Evolutionary conservation across 2,797 vertebrate genomes (phyloP), one percentile per base, ranked within the genome.

Genomic region (Neoniphon sammara): DNA sequence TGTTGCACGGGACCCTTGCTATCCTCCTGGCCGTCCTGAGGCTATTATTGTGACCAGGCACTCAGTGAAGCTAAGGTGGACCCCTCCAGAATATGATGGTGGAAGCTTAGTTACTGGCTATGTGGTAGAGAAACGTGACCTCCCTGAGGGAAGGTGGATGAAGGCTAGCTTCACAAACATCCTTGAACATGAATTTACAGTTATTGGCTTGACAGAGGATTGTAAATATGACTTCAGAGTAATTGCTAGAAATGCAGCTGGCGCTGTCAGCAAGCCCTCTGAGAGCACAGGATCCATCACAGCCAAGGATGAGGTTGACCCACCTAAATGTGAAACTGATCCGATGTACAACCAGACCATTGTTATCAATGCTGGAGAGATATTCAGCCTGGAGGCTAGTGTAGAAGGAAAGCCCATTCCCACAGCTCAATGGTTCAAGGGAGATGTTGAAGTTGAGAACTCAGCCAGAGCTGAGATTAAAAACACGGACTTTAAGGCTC

Each of bases 71-170:
- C 92, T 99, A 49, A 95, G 93, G 71, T 99, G 98, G 98, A 95
- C 94, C 27, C 94, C 96, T 84, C 98, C 98, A 73, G 89, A 91
- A 71, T 99, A 99, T 78, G 96, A 99, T 88, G 98, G 98, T 62
- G 98, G 98, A 88, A 97, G 97, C 85, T 90, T 96, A 85, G 92
- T 99, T 72, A 98, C 96, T 75, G 98, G 98, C 53, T 99, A 99
- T 82, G 88, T 97, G 78, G 96, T 99, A 74, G 98, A 99, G 90
- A 99, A 98, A 90, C 95, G 96, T 85, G 95, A 99, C 80, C 94
- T 99, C 57, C 98, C 98, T 70, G 97, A 99, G 34, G 98, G 98
- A 73, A 97, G 97, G 54, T 99, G 98, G 98, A 99, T 99, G 98
- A 99, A 98, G 92, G 97, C 97, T 42, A 99, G 98, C 82, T 99